Conservation (phyloP, 2,888 invertebrate species). For the Phengaris arion region DNA sequence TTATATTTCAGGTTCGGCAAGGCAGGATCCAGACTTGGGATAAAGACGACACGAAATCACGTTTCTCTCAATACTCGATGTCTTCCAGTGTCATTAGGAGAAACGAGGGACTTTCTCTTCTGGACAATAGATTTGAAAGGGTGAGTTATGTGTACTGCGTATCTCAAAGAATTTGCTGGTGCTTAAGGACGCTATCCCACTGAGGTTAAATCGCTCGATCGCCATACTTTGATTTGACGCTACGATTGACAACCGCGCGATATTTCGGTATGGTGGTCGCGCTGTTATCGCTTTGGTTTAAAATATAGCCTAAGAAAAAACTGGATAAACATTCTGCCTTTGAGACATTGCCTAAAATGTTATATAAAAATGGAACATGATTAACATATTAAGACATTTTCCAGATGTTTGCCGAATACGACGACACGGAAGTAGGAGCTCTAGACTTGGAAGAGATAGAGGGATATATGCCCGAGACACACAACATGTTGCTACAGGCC, state of each 20-base stretch:
- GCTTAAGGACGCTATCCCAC: no score
- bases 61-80: slow-evolving; percentile 96
- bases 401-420: slow-evolving; percentile 87
- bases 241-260: no score
- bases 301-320: no score
- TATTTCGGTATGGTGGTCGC: no score
- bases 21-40: slow-evolving; percentile 66
- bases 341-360: no score
- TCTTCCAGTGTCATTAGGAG: slow-evolving; percentile 93
- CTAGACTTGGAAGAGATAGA: slow-evolving; percentile 95
- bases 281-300: no score
- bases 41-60: slow-evolving; percentile 89
- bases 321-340: no score
- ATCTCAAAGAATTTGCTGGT: no score
- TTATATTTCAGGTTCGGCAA: slow-evolving; percentile 48
- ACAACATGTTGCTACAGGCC: slow-evolving; percentile 84
- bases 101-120: slow-evolving; percentile 88
- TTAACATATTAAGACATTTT: background rate
- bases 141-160: slow-evolving; percentile 55
- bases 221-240: no score
- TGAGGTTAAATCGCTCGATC: no score
- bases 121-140: slow-evolving; percentile 94
- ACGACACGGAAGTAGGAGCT: slow-evolving; percentile 93
- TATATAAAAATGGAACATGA: no score
- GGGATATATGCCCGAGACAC: slow-evolving; percentile 84